Percentiles rank a stretch among this genome's conserved stretches.
Conservation (phyloP, 2,113 vertebrate genomes). For the Petrocephalus microphthalmus region DNA sequence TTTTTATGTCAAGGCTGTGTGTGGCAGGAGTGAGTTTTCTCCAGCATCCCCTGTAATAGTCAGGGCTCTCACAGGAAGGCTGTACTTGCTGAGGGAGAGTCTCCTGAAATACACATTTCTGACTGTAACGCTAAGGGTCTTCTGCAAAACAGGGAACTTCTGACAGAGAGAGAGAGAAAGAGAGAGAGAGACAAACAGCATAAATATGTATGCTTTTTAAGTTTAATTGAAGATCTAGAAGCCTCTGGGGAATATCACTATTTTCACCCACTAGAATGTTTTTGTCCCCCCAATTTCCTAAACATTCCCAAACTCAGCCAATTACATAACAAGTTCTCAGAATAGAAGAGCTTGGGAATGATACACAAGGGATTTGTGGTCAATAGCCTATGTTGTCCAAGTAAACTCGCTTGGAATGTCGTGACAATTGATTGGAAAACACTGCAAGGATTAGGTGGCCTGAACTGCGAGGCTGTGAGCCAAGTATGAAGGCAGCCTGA, state of each 20-base stretch:
- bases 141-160: neutral
- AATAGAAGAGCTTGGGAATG: slow-evolving; percentile 35
- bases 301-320: neutral
- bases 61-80: neutral
- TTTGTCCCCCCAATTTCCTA: neutral
- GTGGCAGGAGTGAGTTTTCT: neutral
- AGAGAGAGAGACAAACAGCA: neutral
- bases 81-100: neutral
- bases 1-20: neutral
- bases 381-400: slow-evolving; percentile 22
- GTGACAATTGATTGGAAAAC: slow-evolving; percentile 47
- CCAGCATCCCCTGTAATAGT: neutral
- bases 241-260: neutral
- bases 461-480: slow-evolving; percentile 50
- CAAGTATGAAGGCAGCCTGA: slow-evolving; percentile 40
- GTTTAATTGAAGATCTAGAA: neutral
- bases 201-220: neutral
- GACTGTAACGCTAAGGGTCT: neutral
- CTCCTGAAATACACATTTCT: neutral
- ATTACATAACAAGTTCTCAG: neutral
- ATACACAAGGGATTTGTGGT: slow-evolving; percentile 31
- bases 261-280: neutral
- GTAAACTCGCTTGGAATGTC: slow-evolving; percentile 28
- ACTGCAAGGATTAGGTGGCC: slow-evolving; percentile 46
- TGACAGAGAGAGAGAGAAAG: neutral